Percentiles rank a stretch among this genome's conserved stretches.
Conservation (phyloP, 2,797 vertebrate genomes). For the Australoheros facetus region DNA sequence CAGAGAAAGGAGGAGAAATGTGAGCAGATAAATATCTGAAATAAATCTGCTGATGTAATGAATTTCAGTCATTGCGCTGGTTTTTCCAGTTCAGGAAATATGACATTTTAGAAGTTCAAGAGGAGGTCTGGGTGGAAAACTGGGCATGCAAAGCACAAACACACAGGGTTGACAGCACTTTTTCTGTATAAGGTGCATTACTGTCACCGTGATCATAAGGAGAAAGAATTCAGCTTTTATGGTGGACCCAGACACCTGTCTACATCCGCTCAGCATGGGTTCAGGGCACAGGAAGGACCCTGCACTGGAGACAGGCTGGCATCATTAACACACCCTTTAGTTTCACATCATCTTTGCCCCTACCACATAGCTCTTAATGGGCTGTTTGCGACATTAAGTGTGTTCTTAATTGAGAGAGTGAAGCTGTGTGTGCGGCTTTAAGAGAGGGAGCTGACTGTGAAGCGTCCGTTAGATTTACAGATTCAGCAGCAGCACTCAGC, state of each 20-base stretch:
- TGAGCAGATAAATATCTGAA: neutral
- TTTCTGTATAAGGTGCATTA: neutral
- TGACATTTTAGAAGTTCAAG: neutral
- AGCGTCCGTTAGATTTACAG: slow-evolving; percentile 75
- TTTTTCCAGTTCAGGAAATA: neutral
- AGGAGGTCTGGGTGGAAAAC: neutral
- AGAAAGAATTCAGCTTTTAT: neutral
- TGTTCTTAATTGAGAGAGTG: slow-evolving; percentile 73
- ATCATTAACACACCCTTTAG: slow-evolving; percentile 72
- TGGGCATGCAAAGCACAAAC: neutral
- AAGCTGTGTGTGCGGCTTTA: slow-evolving; percentile 68
- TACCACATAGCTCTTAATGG: slow-evolving; percentile 73
- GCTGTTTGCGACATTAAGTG: slow-evolving; percentile 79
- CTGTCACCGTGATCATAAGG: slow-evolving; percentile 7
- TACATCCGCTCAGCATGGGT: slow-evolving; percentile 2
- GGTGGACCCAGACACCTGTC: slow-evolving; percentile 25
- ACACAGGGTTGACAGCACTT: neutral
- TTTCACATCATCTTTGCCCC: slow-evolving; percentile 61
- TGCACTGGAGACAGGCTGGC: slow-evolving; percentile 49
- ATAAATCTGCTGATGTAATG: neutral
- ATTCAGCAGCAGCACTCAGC: slow-evolving; percentile 71
- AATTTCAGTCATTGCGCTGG: neutral
- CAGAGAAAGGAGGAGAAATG: neutral
- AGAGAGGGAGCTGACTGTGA: slow-evolving; percentile 73
- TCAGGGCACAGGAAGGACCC: slow-evolving; percentile 17